phyloP scores from a whole-genome alignment of 2,797 vertebrate genomes.

The Anas flavirostris region DNA sequence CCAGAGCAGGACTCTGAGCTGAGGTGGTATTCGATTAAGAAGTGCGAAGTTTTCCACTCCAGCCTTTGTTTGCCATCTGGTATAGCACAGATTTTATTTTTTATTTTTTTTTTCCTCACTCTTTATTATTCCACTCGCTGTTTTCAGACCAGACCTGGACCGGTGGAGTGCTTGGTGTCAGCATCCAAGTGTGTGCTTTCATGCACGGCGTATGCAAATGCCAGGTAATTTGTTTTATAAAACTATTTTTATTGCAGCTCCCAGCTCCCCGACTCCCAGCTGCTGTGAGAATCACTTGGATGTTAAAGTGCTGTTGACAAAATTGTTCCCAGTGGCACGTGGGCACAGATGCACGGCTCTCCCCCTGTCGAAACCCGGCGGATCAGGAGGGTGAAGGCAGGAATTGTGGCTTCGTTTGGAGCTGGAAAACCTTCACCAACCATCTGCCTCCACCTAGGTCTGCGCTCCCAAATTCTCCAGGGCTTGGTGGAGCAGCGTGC shows the following conservation, averaged over 20 bases:
- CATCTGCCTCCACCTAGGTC: rapidly evolving
- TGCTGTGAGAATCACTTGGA: constrained; percentile 67
- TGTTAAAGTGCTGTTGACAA: constrained; percentile 68
- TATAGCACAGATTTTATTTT: neutral
- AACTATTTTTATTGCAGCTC: constrained; percentile 56
- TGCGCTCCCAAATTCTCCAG: neutral
- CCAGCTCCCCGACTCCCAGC: constrained; percentile 67
- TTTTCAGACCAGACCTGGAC: neutral
- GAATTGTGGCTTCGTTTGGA: neutral
- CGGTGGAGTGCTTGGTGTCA: neutral
- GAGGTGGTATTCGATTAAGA: neutral
- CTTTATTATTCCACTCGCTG: neutral
- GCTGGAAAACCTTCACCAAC: neutral
- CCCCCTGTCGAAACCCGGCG: neutral
- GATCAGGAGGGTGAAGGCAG: neutral
- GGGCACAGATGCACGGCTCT: neutral
- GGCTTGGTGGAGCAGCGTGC: rapidly evolving
- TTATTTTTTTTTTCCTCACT: neutral
- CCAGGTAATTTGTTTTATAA: constrained; percentile 42
- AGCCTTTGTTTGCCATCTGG: neutral
- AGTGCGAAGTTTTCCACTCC: neutral
- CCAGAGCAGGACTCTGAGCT: neutral
- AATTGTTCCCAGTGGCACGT: constrained; percentile 63
- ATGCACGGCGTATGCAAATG: constrained; percentile 28
- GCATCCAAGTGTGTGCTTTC: neutral